phyloP scores from a whole-genome alignment of 1,140 invertebrate species.

The Harlomillsia oculata region DNA sequence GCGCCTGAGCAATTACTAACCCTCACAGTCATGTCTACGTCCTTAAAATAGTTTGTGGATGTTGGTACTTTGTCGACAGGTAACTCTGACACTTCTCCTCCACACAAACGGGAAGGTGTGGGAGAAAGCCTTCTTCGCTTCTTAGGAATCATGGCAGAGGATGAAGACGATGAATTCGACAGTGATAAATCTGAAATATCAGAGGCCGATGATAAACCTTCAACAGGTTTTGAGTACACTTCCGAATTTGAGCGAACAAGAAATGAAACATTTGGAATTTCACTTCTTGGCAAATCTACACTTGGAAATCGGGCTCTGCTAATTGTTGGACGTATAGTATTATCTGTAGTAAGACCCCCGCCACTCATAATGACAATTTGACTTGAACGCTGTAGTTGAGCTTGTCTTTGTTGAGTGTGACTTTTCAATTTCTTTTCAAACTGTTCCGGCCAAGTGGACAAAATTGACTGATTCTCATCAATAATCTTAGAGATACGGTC shows the following conservation, averaged over 20 bases:
- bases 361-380: slow-evolving; percentile 13
- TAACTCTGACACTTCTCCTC: slow-evolving; percentile 32
- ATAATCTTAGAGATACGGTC: slow-evolving; percentile 35
- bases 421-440: slow-evolving; percentile 27
- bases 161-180: background rate
- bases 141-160: slow-evolving; percentile 28
- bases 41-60: slow-evolving; percentile 17
- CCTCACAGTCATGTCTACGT: slow-evolving; percentile 31
- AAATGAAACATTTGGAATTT: background rate
- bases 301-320: background rate
- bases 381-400: background rate
- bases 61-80: slow-evolving; percentile 3
- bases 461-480: slow-evolving; percentile 32
- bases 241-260: background rate
- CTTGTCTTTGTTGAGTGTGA: slow-evolving; percentile 5
- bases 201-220: background rate
- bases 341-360: background rate
- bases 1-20: slow-evolving; percentile 31
- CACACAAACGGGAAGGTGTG: slow-evolving; percentile 27
- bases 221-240: background rate
- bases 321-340: background rate
- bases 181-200: background rate
- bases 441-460: slow-evolving; percentile 31
- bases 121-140: slow-evolving; percentile 30
- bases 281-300: slow-evolving; percentile 4